Conservation (phyloP, 2,797 vertebrate genomes). For the Schizothorax lantsangensis region DNA sequence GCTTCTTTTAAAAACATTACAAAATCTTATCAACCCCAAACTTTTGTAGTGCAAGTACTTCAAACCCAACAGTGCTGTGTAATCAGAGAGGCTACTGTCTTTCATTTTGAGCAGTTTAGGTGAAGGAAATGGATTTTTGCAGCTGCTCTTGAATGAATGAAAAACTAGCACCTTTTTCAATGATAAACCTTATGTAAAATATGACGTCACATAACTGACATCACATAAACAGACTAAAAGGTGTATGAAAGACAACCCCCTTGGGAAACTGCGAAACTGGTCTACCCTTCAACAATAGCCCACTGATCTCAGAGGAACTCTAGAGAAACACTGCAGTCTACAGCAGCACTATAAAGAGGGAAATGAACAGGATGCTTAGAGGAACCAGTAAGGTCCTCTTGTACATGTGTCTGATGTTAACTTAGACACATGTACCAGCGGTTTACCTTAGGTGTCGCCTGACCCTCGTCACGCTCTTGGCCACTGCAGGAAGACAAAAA, state of each 20-base stretch:
- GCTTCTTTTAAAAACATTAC: neutral
- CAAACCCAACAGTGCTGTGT: neutral
- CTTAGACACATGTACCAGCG: neutral
- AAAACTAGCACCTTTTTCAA: neutral
- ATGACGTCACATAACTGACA: constrained; percentile 7
- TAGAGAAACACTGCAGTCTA: constrained; percentile 28
- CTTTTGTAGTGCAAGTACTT: neutral
- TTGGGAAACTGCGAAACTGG: neutral
- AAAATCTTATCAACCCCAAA: neutral
- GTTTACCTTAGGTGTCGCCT: constrained; percentile 80
- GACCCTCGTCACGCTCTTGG: constrained; percentile 82
- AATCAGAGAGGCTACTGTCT: constrained; percentile 24
- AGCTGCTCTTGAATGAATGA: neutral
- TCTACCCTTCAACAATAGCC: constrained; percentile 27
- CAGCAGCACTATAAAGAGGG: constrained; percentile 16
- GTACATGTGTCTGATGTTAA: neutral
- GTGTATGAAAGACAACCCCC: constrained; percentile 9
- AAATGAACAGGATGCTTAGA: neutral
- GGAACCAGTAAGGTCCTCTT: constrained; percentile 20
- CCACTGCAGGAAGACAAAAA: constrained; percentile 72
- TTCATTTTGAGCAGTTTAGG: neutral
- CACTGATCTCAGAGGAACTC: constrained; percentile 41
- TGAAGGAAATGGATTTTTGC: neutral
- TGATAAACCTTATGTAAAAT: neutral
- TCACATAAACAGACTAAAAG: neutral